Conservation (phyloP, 64 coral and sea anemone genomes). For the Porites australiensis region DNA sequence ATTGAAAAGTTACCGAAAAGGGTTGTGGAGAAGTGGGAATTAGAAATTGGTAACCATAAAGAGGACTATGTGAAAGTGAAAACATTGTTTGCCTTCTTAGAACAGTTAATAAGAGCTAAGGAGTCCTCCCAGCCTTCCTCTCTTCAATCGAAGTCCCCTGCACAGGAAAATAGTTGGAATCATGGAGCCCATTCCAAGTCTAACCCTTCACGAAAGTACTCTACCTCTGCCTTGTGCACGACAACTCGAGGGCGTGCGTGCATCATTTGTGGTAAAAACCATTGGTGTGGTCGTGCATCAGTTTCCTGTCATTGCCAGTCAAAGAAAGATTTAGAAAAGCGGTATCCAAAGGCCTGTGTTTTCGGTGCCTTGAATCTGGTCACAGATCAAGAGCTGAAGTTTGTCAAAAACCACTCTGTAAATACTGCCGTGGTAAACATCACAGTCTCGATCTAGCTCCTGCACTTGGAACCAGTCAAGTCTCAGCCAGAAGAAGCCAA, state of each 20-base stretch:
- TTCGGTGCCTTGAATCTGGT: conserved; percentile 20
- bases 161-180: not conserved
- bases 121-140: conserved; percentile 24
- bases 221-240: not conserved
- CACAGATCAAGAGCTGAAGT: not conserved
- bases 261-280: not conserved
- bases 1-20: no score
- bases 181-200: not conserved
- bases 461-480: not conserved
- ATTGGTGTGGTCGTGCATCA: not conserved
- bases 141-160: not conserved
- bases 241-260: not conserved
- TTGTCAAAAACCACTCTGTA: conserved; percentile 23
- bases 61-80: conserved; percentile 24
- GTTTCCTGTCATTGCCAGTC: conserved; percentile 9
- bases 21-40: no score
- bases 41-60: not conserved
- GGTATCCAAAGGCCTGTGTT: not conserved
- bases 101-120: not conserved
- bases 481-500: not conserved
- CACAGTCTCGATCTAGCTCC: conserved; percentile 21
- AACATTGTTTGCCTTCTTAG: conserved; percentile 23
- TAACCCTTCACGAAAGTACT: not conserved
- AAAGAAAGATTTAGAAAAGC: conserved; percentile 29
- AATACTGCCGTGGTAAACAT: not conserved